Evolutionary conservation across 2,797 vertebrate genomes (phyloP).

Genomic region (Aphelocoma californica): DNA sequence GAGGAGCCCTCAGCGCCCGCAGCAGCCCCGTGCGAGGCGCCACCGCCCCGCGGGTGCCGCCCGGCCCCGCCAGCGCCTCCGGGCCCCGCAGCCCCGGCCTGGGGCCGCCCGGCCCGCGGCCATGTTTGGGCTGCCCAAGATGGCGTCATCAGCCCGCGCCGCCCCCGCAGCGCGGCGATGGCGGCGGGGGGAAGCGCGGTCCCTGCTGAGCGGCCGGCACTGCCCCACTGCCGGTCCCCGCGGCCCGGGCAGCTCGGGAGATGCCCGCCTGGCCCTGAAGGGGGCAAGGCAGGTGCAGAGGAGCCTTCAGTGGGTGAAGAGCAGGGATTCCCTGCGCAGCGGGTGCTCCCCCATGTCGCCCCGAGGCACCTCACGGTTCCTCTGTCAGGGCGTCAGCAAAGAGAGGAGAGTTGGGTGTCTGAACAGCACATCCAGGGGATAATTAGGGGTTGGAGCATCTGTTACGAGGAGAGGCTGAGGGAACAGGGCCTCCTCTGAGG

Average conservation of each 20-base stretch:
- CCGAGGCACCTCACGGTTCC: fast-evolving
- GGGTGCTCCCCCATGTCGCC: fast-evolving
- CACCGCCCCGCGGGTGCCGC: fast-evolving
- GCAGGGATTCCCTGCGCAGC: fast-evolving
- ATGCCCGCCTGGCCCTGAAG: too few species aligned
- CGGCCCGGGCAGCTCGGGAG: neutral
- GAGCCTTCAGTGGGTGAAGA: neutral
- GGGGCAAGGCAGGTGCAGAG: neutral
- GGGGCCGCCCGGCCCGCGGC: fast-evolving
- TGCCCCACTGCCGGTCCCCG: too few species aligned
- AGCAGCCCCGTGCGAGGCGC: neutral
- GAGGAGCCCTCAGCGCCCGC: neutral
- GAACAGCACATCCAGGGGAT: neutral
- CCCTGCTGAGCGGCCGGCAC: neutral
- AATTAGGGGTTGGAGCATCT: neutral
- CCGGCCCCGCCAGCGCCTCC: neutral
- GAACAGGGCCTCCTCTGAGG: neutral
- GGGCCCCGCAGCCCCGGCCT: fast-evolving
- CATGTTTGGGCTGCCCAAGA: neutral
- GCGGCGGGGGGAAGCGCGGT: neutral
- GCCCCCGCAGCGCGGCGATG: neutral
- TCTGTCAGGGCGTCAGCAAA: neutral
- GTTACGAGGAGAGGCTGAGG: neutral
- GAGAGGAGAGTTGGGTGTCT: fast-evolving
- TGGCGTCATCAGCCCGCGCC: neutral